Evolutionary conservation across 2,888 invertebrate genomes (phyloP), one percentile per base, ranked within the genome.

Genomic region (Dryobotodes eremita): DNA sequence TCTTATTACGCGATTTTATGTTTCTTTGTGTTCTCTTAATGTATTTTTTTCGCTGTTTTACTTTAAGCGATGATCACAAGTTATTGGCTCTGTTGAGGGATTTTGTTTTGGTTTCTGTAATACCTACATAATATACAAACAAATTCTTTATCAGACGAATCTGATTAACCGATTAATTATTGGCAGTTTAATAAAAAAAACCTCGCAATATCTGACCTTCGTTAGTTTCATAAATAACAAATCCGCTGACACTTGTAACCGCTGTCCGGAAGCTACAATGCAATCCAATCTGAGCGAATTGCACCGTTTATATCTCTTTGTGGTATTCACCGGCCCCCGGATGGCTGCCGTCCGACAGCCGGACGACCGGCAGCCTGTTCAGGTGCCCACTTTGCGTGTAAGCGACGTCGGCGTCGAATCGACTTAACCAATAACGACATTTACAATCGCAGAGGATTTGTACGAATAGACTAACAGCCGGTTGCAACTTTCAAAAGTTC

Each of bases 281-380:
- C 75, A 72, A 75, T 85, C 64, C 75, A 75, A 75, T 85, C 64
- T 57, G 42, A 46, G 69, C 61, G 23, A 72, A 81, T 81, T 85
- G 85, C 72, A 50, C 17, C 82, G 53, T 85, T 85, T 85, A 76
- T 81, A 73, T 81, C 69, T 85, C 85, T 85, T 73, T 85, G 85
- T 66, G 72, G 85, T 84, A 61, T 62, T 65, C 61, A 55, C 71
- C 62, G 70, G 82, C 42, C 48, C 31, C 50, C 79, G 48, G 64
- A 31, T 59, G 59, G 65, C 64, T 26, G 78, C 55, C 62, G 65
- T n/a, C 31, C 31, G 62, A 57, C 36, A 36, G 71, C 62, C 26
- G 57, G 57, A 17, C 53, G 26, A 36, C 13, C 42, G 17, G 57
- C 31, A 10, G 77, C 42, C 55, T 36, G 72, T 48, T 50, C 68